Base-by-base conservation (phyloP, 1,140 invertebrate species). In the Cecropterus lyciades region DNA sequence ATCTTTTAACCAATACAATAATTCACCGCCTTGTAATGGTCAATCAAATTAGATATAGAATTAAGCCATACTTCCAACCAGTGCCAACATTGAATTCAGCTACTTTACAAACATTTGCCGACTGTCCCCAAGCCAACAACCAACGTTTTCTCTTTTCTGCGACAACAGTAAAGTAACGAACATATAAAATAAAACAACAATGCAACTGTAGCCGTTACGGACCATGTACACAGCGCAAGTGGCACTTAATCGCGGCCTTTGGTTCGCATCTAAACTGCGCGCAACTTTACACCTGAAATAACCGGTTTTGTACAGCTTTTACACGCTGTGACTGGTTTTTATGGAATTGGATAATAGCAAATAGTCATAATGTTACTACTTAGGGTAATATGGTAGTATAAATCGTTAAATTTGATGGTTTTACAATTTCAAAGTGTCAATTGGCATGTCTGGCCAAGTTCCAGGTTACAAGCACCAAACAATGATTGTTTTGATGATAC, bases 251-350 rank as follows among this genome's bases (percentile, higher is more conserved):
- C 14, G 56, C 27, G 24, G 43, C 17, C 56, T 53, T 27, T 46
- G 30, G 14, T 27, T 16, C 30, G 30, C 51, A 9, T 53, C 30
- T 48, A 60, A 60, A 60, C 57, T 60, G 57, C 45, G 43, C 14
- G 45, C 43, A 60, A 49, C 57, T 60, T 48, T 49, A 48, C 57
- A 60, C 57, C 57, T 60, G 57, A 3, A 60, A 48, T 59, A 43
- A 57, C 40, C 57, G 15, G 10, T 10, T 10, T 43, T 48, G 45
- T 33, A 43, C 57, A 15, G 14, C 14, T 27, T 60, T 60, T 33
- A 8, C 24, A 49, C 43, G 46, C 14, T 55, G 15, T 37, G 13
- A 40, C 24, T 20, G 10, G 11, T 27, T 37, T 52, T 52, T 46
- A 46, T 46, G 16, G 45, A 2, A 17, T 11, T 8, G 7, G 16